A percentile compares a stretch with the other conserved stretches of the same genome.
These are phyloP conservation scores for Sycophila sp. DNA, from an alignment of 1,140 invertebrate genomes.

Conservation along the genomic window DNA sequence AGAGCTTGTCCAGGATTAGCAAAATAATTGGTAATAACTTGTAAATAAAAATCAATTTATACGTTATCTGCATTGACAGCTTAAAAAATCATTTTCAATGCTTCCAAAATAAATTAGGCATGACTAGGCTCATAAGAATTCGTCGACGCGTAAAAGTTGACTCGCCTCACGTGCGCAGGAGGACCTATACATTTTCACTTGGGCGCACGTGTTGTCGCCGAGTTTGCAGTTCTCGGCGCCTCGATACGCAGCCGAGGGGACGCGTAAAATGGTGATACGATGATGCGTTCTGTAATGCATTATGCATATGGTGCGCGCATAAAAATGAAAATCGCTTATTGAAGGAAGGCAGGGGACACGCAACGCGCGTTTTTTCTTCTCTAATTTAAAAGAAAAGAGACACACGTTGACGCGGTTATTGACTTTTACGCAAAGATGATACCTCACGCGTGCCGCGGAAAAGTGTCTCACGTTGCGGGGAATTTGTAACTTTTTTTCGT, in stretches of 20 bases:
- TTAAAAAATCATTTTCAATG: too few species aligned
- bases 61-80: too few species aligned
- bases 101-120: slow-evolving; percentile 62
- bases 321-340: slow-evolving; percentile 53
- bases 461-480: too few species aligned
- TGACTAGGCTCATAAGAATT: slow-evolving; percentile 26
- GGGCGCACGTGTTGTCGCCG: slow-evolving; percentile 65
- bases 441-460: too few species aligned
- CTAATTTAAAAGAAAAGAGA: neutral
- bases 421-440: slow-evolving; percentile 1
- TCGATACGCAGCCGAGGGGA: slow-evolving; percentile 11
- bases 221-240: slow-evolving; percentile 40
- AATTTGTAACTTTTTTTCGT: too few species aligned
- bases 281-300: slow-evolving; percentile 61
- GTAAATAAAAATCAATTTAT: too few species aligned
- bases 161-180: slow-evolving; percentile 59
- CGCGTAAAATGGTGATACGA: slow-evolving; percentile 58
- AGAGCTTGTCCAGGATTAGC: too few species aligned
- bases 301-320: slow-evolving; percentile 51
- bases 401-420: neutral
- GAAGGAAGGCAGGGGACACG: slow-evolving; percentile 40
- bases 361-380: neutral
- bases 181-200: slow-evolving; percentile 67
- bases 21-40: too few species aligned
- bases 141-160: slow-evolving; percentile 38